These are phyloP conservation scores for Oligia fasciuncula DNA, from an alignment of 2,888 invertebrate species.

Conservation along the genomic window DNA sequence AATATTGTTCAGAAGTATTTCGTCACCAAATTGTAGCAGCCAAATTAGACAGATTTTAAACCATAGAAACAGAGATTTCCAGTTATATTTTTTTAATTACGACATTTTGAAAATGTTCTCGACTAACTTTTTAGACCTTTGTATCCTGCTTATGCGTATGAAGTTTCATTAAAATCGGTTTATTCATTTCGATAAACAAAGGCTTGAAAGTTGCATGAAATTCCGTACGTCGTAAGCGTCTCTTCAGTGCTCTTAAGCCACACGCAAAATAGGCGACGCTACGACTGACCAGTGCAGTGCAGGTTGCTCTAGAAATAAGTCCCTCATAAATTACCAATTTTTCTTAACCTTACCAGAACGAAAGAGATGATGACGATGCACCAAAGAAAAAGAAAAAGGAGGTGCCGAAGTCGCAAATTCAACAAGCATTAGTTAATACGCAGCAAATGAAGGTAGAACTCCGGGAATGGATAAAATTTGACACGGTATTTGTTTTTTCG, in stretches of 20 bases:
- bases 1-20: no score
- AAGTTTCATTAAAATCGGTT: no score
- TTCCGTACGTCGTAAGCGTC: no score
- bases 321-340: not conserved
- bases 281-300: not conserved
- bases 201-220: no score
- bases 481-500: conserved; percentile 64
- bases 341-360: not conserved
- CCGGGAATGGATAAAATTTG: conserved; percentile 80
- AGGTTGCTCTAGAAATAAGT: not conserved
- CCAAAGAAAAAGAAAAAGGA: conserved; percentile 66
- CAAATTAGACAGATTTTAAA: no score
- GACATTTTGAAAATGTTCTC: no score
- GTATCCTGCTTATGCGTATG: no score
- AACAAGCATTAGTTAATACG: conserved; percentile 22
- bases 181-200: no score
- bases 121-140: no score
- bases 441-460: conserved; percentile 77
- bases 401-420: conserved; percentile 17
- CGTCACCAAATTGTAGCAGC: no score
- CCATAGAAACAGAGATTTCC: no score
- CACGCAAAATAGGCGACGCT: not conserved
- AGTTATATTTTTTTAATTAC: no score
- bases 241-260: not conserved
- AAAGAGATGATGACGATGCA: not conserved